These are phyloP conservation scores for Drosophila azteca DNA, from an alignment of 1,140 invertebrate genomes.

Conservation along the genomic window DNA sequence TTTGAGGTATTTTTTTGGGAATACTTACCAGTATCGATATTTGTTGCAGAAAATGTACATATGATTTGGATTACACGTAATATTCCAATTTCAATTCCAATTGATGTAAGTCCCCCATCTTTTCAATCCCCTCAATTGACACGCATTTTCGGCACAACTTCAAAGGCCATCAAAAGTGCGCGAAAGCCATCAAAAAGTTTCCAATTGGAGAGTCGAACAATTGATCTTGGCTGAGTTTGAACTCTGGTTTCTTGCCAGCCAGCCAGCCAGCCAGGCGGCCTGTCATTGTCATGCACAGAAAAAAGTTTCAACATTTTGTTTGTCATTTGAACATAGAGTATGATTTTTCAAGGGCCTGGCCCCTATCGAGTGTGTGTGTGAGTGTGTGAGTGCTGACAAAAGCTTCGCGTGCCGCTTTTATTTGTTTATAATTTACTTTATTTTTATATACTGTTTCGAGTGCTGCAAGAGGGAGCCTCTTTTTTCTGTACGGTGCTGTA, in stretches of 20 bases:
- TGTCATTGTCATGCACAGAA: constrained; percentile 23
- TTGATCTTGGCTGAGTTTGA: constrained; percentile 28
- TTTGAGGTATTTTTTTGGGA: constrained; percentile 2
- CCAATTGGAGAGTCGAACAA: constrained; percentile 30
- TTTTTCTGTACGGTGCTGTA: constrained; percentile 13
- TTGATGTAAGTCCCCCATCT: not conserved
- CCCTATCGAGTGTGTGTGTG: constrained; percentile 38
- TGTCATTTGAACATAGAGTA: constrained; percentile 64
- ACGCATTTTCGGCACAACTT: constrained; percentile 19
- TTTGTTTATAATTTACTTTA: constrained; percentile 55
- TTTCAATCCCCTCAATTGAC: not conserved
- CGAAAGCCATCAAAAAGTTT: constrained; percentile 19
- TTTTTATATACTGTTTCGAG: constrained; percentile 28
- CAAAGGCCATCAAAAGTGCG: constrained; percentile 22
- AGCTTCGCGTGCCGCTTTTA: constrained; percentile 56
- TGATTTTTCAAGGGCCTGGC: constrained; percentile 56
- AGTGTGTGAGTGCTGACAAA: constrained; percentile 14
- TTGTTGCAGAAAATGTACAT: no score
- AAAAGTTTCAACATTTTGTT: constrained; percentile 56
- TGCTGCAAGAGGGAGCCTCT: not conserved
- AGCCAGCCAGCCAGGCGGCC: not conserved
- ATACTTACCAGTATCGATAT: no score
- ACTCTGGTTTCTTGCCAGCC: not conserved
- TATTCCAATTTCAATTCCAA: not conserved
- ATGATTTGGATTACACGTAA: not conserved